A percentile compares a stretch with the other conserved stretches of the same genome.
phyloP scores from a whole-genome alignment of 2,113 vertebrate species.

The Lasiurus borealis region DNA sequence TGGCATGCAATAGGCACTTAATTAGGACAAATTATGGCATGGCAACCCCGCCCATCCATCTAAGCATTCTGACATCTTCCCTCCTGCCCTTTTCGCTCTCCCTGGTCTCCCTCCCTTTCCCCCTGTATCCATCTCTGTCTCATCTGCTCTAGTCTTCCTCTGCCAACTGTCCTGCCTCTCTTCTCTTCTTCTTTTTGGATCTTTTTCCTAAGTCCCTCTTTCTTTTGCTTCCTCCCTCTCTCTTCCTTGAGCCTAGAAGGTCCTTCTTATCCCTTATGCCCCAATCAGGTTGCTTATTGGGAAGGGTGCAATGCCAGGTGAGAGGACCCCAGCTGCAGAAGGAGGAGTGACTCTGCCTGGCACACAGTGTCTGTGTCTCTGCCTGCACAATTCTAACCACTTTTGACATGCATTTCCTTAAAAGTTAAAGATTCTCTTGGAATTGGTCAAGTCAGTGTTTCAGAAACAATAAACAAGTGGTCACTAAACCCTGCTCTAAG shows the following conservation, averaged over 20 bases:
- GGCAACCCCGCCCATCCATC: not conserved
- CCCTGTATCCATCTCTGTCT: not conserved
- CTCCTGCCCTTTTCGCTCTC: not conserved
- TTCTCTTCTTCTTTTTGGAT: not conserved
- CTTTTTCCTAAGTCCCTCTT: not conserved
- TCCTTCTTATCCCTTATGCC: not conserved
- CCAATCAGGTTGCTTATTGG: not conserved
- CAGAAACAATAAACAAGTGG: not conserved
- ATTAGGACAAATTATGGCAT: not conserved
- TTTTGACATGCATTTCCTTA: not conserved
- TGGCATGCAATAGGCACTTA: not conserved
- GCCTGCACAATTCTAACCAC: not conserved
- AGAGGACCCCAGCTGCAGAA: not conserved
- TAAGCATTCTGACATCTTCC: not conserved
- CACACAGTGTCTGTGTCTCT: not conserved
- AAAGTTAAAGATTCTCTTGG: constrained; percentile 44
- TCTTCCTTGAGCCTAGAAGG: not conserved
- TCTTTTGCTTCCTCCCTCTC: not conserved
- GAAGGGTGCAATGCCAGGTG: not conserved
- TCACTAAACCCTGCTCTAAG: not conserved
- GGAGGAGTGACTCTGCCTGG: not conserved
- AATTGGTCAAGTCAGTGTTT: not conserved
- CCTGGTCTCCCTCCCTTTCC: not conserved
- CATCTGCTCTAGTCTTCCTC: not conserved
- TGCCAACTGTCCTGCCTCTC: not conserved